These are phyloP conservation scores for Spodoptera exigua DNA, from an alignment of 2,888 invertebrate species.

Conservation along the genomic window DNA sequence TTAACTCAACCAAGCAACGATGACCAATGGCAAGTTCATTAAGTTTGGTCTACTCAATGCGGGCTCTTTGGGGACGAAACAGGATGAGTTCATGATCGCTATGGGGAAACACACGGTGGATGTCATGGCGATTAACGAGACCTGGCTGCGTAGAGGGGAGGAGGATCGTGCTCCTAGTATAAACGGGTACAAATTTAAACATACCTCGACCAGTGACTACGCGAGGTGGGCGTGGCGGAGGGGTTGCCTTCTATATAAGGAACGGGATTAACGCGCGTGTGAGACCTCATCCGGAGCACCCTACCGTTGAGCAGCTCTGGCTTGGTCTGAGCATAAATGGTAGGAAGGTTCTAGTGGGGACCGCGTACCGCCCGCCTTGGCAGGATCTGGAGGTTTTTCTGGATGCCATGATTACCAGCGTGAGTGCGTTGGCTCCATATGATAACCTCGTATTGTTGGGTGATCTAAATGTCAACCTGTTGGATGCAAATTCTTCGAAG, in stretches of 20 bases:
- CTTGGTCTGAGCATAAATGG: conserved; percentile 7
- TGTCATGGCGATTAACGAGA: conserved; percentile 54
- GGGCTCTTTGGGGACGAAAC: conserved; percentile 45
- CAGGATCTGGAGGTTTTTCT: conserved; percentile 26
- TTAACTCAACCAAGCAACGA: no score
- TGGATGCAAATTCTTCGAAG: no score
- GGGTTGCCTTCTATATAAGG: conserved; percentile 47
- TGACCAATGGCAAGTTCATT: not conserved
- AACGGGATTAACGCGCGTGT: conserved; percentile 3
- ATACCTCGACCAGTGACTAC: conserved; percentile 28
- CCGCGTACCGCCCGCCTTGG: conserved; percentile 48
- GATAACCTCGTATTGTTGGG: conserved; percentile 8
- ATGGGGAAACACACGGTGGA: conserved; percentile 35
- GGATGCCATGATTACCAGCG: conserved; percentile 16
- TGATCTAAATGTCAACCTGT: not conserved
- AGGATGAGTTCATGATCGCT: conserved; percentile 43
- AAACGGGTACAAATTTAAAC: conserved; percentile 46
- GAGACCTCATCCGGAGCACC: conserved; percentile 3
- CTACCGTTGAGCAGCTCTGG: conserved; percentile 25
- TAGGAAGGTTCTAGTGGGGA: conserved; percentile 36
- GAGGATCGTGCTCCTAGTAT: conserved; percentile 47
- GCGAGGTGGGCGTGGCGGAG: conserved; percentile 37
- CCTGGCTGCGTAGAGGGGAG: conserved; percentile 50
- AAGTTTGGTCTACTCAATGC: conserved; percentile 48
- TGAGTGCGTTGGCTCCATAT: conserved; percentile 2